Evolutionary conservation across 2,113 vertebrate species (phyloP), one percentile per base, ranked within the genome.

Genomic region (Tor tambroides): DNA sequence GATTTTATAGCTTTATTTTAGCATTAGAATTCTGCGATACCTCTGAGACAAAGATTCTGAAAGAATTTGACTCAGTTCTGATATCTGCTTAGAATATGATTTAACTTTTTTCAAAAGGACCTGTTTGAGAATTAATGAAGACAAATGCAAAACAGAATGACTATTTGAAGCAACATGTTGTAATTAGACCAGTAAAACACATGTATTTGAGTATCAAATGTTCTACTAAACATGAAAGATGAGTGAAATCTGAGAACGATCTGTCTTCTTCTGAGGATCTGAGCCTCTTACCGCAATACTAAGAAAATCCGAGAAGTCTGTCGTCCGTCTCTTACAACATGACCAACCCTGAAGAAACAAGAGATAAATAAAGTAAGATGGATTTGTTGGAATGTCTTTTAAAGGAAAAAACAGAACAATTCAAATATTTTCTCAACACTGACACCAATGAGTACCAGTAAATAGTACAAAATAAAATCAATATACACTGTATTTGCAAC

Each of bases 271-370:
- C n/a, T 1, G 59, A 5, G 63, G 63, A 30, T 67, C 63, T 19
- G 65, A 17, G 43, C 3, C 28, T 95, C 97, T 93, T 95, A 99
- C 98, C 91, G 8, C 96, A 89, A 99, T 99, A 91, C 96, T 97
- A 88, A 99, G 95, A 90, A 99, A 99, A 93, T 99, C 98, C 15
- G 98, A 98, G 90, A 99, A 99, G 92, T 99, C 98, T 0, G 97
- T 98, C 26, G 98, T 99, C 93, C 98, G 96, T 92, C 96, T 96
- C 92, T 95, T 99, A 93, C 98, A 99, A 92, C 98, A 99, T 11
- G 97, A 98, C 98, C 98, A 99, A 80, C 98, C 98, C 98, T 99
- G 87, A 21, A 86, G 56, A 65, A 86, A 26, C 63, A 54, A 67
- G 56, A 56, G 89, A 91, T 21, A 90, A 11, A 86, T 46, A 87